These are phyloP conservation scores for Tychaedon coryphoeus DNA, from an alignment of 2,113 vertebrate genomes.

Conservation along the genomic window DNA sequence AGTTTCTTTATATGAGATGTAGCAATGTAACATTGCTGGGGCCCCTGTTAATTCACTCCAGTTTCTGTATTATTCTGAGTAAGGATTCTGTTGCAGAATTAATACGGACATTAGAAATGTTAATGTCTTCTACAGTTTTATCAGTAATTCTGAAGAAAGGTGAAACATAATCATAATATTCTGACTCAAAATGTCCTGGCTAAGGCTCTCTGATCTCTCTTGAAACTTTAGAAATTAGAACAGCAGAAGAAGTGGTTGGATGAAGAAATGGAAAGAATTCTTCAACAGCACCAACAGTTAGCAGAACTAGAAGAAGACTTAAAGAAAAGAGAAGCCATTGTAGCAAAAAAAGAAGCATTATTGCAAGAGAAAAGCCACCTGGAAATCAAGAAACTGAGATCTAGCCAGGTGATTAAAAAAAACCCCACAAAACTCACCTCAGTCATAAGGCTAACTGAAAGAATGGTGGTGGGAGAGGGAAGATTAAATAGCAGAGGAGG, in stretches of 20 bases:
- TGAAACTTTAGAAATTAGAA: slow-evolving; percentile 66
- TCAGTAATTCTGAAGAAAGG: neutral
- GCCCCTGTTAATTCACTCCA: neutral
- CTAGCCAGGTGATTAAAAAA: slow-evolving; percentile 82
- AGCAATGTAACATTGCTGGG: neutral
- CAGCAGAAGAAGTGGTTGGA: slow-evolving; percentile 82
- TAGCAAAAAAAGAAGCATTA: slow-evolving; percentile 80
- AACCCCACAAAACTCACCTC: neutral
- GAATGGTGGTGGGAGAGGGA: neutral
- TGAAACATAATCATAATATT: neutral
- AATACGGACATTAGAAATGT: neutral
- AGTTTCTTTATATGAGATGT: neutral
- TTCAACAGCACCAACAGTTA: slow-evolving; percentile 80
- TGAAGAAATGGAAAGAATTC: slow-evolving; percentile 84
- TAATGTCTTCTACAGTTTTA: neutral
- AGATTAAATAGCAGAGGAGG: neutral
- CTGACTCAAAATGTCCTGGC: neutral
- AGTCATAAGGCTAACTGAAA: neutral
- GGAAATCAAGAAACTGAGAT: slow-evolving; percentile 83
- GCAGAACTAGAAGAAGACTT: slow-evolving; percentile 84
- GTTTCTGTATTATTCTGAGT: neutral
- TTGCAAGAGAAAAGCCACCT: slow-evolving; percentile 81
- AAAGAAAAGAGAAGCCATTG: slow-evolving; percentile 82
- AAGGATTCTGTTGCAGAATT: neutral
- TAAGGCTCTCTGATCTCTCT: neutral